Percentiles rank a stretch among this genome's conserved stretches.
Conservation (phyloP, 2,888 invertebrate genomes). For the Campaea margaritaria region DNA sequence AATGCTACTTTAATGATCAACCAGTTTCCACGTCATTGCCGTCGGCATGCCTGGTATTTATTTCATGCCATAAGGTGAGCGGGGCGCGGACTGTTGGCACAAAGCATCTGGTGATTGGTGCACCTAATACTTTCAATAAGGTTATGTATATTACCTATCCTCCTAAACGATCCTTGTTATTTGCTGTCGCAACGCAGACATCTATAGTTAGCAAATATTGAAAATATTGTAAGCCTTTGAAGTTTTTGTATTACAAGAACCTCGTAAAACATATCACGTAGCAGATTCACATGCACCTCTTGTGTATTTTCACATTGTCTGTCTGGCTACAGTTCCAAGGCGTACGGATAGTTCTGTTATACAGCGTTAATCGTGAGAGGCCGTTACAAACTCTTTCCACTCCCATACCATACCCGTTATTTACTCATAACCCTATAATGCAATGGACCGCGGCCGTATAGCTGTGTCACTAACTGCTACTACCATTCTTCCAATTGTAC, state of each 20-base stretch:
- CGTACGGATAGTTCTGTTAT: constrained; percentile 49
- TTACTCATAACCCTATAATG: constrained; percentile 29
- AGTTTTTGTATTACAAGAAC: constrained; percentile 15
- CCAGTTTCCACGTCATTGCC: constrained; percentile 37
- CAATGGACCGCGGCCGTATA: constrained; percentile 11
- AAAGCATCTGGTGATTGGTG: constrained; percentile 48
- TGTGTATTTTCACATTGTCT: constrained; percentile 18
- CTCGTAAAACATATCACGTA: constrained; percentile 7
- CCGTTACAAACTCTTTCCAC: constrained; percentile 42
- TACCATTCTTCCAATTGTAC: too few relatives aligned
- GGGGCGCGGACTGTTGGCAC: constrained; percentile 13
- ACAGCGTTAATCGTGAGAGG: constrained; percentile 55
- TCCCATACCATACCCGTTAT: constrained; percentile 46
- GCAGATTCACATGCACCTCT: constrained; percentile 11
- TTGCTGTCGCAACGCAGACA: not conserved
- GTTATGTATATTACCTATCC: constrained; percentile 18
- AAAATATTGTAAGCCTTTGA: constrained; percentile 15
- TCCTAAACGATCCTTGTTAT: constrained; percentile 9
- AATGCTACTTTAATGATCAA: constrained; percentile 6
- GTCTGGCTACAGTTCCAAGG: constrained; percentile 35
- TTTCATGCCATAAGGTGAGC: constrained; percentile 48
- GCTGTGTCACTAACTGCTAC: not conserved
- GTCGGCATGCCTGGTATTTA: constrained; percentile 36
- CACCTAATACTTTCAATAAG: constrained; percentile 25
- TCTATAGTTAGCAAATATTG: constrained; percentile 1